Conservation (phyloP, 2,888 invertebrate species). For the Mycalesis mineus region DNA sequence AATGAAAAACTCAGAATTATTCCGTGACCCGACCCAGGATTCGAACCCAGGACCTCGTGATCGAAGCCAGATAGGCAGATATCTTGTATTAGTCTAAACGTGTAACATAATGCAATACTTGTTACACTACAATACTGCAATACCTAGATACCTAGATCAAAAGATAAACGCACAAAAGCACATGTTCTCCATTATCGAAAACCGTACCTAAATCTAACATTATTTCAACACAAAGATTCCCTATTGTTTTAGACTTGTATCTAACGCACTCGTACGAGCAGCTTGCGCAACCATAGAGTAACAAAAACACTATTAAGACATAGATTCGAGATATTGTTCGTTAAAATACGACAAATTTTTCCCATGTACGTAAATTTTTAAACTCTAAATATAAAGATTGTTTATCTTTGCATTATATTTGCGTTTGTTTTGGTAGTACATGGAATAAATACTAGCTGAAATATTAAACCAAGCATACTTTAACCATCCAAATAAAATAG, state of each 20-base stretch:
- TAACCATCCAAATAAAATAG: too few relatives aligned
- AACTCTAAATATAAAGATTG: too few relatives aligned
- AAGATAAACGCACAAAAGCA: constrained; percentile 8
- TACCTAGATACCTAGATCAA: neutral
- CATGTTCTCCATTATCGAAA: constrained; percentile 9
- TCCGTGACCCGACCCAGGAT: too few relatives aligned
- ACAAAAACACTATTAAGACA: constrained; percentile 16
- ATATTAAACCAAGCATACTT: too few relatives aligned
- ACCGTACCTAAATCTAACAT: constrained; percentile 21
- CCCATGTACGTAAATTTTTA: neutral
- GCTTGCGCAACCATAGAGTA: constrained; percentile 16
- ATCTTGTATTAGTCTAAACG: neutral
- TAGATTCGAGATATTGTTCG: neutral
- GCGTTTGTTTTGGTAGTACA: too few relatives aligned
- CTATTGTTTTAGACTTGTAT: constrained; percentile 25
- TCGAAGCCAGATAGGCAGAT: too few relatives aligned
- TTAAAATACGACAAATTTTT: neutral
- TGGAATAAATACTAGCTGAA: too few relatives aligned
- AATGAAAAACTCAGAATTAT: too few relatives aligned
- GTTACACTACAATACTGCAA: neutral
- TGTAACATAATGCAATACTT: neutral
- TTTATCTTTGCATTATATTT: too few relatives aligned
- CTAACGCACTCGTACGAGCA: constrained; percentile 9
- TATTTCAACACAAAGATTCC: constrained; percentile 22
- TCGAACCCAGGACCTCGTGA: too few relatives aligned